A percentile compares a stretch with the other conserved stretches of the same genome.
Evolutionary conservation across 2,113 vertebrate species (phyloP).

Genomic region (Argyrosomus japonicus): DNA sequence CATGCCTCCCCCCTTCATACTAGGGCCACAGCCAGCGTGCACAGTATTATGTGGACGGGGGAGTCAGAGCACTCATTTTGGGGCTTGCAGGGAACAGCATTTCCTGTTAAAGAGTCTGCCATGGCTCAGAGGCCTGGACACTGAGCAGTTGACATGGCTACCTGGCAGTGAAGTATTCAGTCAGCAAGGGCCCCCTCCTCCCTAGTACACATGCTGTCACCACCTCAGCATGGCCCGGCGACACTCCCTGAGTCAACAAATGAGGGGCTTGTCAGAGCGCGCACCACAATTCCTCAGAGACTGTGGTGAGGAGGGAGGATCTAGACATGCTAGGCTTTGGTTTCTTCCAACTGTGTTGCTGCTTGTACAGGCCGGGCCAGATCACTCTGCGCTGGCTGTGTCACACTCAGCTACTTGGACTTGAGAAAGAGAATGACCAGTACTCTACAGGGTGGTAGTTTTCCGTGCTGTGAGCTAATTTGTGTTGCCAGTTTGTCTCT

Average conservation of each 20-base stretch:
- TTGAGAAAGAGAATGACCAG: constrained; percentile 40
- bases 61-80: constrained; percentile 54
- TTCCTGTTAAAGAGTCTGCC: constrained; percentile 64
- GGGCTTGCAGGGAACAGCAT: constrained; percentile 45
- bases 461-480: constrained; percentile 41
- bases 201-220: constrained; percentile 71
- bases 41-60: constrained; percentile 55
- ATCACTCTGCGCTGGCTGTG: constrained; percentile 40
- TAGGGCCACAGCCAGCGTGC: constrained; percentile 55
- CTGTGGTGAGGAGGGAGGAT: constrained; percentile 76
- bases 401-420: constrained; percentile 31
- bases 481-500: constrained; percentile 16
- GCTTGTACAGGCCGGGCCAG: constrained; percentile 49
- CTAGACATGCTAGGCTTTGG: constrained; percentile 72
- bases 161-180: constrained; percentile 75
- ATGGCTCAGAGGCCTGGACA: constrained; percentile 48
- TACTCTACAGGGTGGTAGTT: constrained; percentile 34
- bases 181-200: constrained; percentile 50
- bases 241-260: constrained; percentile 86
- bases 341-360: constrained; percentile 74
- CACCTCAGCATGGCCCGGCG: constrained; percentile 79
- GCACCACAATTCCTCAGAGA: constrained; percentile 80
- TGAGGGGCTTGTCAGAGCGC: constrained; percentile 81
- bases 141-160: constrained; percentile 69
- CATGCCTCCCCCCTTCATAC: constrained; percentile 58